Evolutionary conservation across 1,140 invertebrate genomes (phyloP).

Genomic region (Zaprionus capensis): DNA sequence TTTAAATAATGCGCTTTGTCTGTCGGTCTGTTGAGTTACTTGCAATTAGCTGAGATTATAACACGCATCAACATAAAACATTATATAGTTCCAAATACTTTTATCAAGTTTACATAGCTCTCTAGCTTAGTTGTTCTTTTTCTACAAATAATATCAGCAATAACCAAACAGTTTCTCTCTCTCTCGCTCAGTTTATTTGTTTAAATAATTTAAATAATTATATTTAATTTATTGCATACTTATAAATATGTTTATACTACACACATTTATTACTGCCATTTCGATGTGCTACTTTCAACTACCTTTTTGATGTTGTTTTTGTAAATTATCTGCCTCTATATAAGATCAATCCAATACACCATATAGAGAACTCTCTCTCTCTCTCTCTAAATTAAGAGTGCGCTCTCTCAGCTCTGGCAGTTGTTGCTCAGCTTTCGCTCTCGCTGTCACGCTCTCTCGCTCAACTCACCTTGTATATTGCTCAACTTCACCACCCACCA

Average conservation of each 20-base stretch:
- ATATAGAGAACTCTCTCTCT: conserved; percentile 6
- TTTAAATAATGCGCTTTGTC: not conserved
- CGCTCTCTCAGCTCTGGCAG: conserved; percentile 2
- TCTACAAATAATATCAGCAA: conserved; percentile 13
- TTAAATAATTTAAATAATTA: conserved; percentile 14
- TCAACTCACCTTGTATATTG: conserved; percentile 14
- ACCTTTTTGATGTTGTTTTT: conserved; percentile 77
- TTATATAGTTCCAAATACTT: not conserved
- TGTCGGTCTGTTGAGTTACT: conserved; percentile 5
- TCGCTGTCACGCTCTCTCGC: not conserved
- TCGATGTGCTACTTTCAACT: conserved; percentile 50
- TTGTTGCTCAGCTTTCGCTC: conserved; percentile 10
- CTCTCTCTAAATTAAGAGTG: conserved; percentile 8
- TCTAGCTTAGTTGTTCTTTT: conserved; percentile 13
- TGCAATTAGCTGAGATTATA: not conserved
- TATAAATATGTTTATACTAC: conserved; percentile 32
- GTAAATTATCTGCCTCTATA: conserved; percentile 79
- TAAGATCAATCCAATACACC: conserved; percentile 46
- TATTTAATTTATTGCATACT: conserved; percentile 39
- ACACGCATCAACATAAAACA: not conserved
- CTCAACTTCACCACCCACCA: not conserved
- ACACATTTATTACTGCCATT: conserved; percentile 41
- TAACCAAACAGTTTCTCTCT: conserved; percentile 36
- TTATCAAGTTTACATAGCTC: conserved; percentile 21
- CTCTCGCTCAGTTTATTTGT: not conserved